Evolutionary conservation across 1,140 invertebrate species (phyloP), one percentile per base, ranked within the genome.

Genomic region (Calliopsis andreniformis): DNA sequence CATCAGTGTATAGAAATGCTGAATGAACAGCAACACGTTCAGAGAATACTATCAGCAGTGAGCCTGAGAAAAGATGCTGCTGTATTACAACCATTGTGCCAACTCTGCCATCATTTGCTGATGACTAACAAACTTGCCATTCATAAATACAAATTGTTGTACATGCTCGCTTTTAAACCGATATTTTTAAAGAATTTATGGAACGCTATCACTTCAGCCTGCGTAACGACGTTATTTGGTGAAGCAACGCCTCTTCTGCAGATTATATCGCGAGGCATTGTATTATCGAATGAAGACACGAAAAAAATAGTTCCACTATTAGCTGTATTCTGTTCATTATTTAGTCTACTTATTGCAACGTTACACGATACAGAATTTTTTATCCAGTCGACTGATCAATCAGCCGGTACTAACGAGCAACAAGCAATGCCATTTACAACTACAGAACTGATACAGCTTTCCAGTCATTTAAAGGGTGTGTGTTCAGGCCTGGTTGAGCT

Each of bases 301-400:
- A 91, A 95, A 35, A 93, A 93, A n/a, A 94, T 98, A 35, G 93
- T 98, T 25, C 97, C 97, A 0, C 86, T 96, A 1, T 86, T 98
- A 10, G 96, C 96, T 0, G 95, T 97, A 0, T 98, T 98, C 88
- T 97, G 97, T 89, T 95, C 96, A 2, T 91, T 98, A 0, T 97
- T 98, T 83, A 96, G 95, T 53, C 93, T 97, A 35, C 93, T 98
- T 2, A 94, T 98, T 49, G 95, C 96, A 0, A 98, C 97, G 0
- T 89, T 98, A 20, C 97, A 98, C 84, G 97, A 98, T 90, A 95
- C 95, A 4, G 98, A 98, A 88, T 98, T 99, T 86, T 94, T 94
- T n/a, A 80, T 88, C 3, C 88, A 92, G 30, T 76, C 78, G 0
- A 55, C 66, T 8, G 76, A 83, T 87, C 83, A 79, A 32, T 42